These are phyloP conservation scores for Spodoptera picta DNA, from an alignment of 2,888 invertebrate species.

Conservation along the genomic window DNA sequence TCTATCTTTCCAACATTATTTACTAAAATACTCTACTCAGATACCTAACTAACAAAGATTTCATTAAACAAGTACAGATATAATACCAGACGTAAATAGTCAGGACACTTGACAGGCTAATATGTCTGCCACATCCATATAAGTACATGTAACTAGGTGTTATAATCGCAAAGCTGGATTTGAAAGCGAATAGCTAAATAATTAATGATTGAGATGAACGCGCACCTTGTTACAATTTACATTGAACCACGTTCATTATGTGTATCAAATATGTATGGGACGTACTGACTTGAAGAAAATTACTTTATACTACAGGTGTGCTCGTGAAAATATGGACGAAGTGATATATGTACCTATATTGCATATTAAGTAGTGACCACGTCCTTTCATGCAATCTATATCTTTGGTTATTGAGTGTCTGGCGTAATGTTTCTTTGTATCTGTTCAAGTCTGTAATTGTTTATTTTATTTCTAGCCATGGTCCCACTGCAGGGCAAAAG, in stretches of 20 bases:
- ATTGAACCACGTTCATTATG: conserved; percentile 56
- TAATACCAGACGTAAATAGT: conserved; percentile 12
- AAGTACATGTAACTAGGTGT: conserved; percentile 11
- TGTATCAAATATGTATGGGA: conserved; percentile 57
- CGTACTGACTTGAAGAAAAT: conserved; percentile 26
- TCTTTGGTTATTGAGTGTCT: too few species aligned
- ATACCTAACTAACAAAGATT: background rate
- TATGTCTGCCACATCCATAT: background rate
- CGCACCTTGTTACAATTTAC: conserved; percentile 37
- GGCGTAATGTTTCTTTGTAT: too few species aligned
- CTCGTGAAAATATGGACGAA: conserved; percentile 7
- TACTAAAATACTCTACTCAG: background rate
- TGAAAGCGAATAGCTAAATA: conserved; percentile 45
- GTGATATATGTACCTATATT: too few species aligned
- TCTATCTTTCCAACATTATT: too few species aligned
- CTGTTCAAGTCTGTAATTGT: too few species aligned
- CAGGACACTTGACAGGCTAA: conserved; percentile 5
- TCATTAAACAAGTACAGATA: too few species aligned
- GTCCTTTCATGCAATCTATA: too few species aligned
- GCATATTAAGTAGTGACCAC: too few species aligned
- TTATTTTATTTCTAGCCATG: too few species aligned
- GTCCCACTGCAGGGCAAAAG: too few species aligned
- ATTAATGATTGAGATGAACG: conserved; percentile 58
- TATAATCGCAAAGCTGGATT: conserved; percentile 39
- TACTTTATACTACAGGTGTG: conserved; percentile 9